Conservation (phyloP, 2,113 vertebrate species). For the Anthoscopus minutus region DNA sequence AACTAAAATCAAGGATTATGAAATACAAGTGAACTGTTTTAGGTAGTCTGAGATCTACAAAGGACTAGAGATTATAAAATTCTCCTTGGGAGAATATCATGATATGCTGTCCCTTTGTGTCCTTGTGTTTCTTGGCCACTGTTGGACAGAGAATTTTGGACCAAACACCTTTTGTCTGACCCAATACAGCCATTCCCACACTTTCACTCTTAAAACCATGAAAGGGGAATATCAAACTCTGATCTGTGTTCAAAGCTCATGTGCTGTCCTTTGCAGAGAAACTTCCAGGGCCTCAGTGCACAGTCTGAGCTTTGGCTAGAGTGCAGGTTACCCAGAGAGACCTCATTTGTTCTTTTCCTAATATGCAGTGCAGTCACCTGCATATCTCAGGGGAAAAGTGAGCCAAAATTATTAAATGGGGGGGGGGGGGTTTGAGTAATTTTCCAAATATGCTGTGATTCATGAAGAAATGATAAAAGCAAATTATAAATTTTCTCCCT, state of each 20-base stretch:
- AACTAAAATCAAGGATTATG: neutral
- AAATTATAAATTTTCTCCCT: neutral
- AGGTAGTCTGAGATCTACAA: neutral
- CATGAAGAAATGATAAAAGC: neutral
- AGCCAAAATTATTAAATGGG: neutral
- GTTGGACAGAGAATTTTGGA: neutral
- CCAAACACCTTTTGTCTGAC: neutral
- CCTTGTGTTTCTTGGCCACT: neutral
- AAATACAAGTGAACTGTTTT: neutral
- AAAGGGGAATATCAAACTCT: neutral
- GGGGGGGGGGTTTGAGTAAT: neutral
- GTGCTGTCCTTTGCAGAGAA: neutral
- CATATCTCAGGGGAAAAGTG: neutral
- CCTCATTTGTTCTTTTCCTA: neutral
- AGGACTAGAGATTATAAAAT: neutral
- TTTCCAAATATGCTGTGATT: neutral
- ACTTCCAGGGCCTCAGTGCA: neutral
- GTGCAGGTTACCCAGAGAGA: neutral
- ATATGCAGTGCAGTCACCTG: neutral
- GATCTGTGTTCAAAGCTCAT: neutral
- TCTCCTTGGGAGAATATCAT: neutral
- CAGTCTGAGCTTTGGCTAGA: neutral
- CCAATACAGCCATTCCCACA: neutral
- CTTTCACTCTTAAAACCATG: neutral
- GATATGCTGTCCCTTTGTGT: neutral